These are phyloP conservation scores for Psittacus erithacus DNA, from an alignment of 2,113 vertebrate genomes.

Conservation along the genomic window DNA sequence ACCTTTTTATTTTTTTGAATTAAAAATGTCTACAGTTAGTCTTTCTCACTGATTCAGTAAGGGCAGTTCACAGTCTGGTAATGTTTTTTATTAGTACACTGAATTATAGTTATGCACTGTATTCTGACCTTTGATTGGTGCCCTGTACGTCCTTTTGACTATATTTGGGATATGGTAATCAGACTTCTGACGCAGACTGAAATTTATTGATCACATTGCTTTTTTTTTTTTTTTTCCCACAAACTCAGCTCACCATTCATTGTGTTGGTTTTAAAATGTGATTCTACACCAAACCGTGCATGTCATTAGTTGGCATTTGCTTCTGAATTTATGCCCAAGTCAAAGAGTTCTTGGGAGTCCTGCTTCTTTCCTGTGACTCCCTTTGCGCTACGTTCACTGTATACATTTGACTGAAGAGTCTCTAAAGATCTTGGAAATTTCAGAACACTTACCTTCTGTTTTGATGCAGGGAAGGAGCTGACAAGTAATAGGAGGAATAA, in stretches of 20 bases:
- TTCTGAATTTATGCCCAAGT: neutral
- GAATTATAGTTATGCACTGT: neutral
- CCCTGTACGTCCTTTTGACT: conserved; percentile 25
- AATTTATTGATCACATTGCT: conserved; percentile 52
- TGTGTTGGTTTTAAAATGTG: conserved; percentile 21
- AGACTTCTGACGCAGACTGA: conserved; percentile 2
- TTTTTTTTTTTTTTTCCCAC: neutral
- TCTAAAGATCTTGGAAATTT: neutral
- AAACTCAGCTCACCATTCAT: neutral
- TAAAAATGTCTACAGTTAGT: neutral
- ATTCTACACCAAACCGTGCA: neutral
- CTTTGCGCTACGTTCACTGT: neutral
- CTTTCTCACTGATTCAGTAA: neutral
- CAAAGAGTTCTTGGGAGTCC: neutral
- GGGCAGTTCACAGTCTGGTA: neutral
- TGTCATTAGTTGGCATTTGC: neutral
- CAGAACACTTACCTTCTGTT: neutral
- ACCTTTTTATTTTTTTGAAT: neutral
- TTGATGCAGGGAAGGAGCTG: neutral
- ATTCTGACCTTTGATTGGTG: conserved; percentile 31
- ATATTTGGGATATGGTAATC: conserved; percentile 38
- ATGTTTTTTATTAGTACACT: neutral
- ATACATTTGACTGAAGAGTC: neutral
- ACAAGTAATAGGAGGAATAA: neutral
- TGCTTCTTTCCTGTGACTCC: neutral